A percentile compares a stretch with the other conserved stretches of the same genome.
phyloP scores from a whole-genome alignment of 2,113 vertebrate genomes.

The Solea senegalensis region DNA sequence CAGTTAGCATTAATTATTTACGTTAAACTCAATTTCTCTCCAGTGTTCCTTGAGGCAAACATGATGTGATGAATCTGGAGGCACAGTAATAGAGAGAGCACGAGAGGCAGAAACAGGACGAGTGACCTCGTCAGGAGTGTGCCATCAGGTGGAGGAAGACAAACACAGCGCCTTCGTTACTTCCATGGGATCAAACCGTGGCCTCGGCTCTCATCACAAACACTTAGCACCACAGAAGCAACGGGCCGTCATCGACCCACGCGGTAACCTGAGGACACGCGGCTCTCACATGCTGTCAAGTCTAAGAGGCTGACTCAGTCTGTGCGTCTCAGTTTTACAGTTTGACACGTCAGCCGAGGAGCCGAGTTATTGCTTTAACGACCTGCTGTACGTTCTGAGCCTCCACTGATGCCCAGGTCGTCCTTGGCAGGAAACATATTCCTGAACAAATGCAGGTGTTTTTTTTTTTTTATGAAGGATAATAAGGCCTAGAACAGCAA shows the following conservation, averaged over 20 bases:
- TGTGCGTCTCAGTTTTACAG: conserved; percentile 19
- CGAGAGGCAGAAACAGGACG: neutral
- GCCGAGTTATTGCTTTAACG: conserved; percentile 66
- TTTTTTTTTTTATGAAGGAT: conserved; percentile 10
- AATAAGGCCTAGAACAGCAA: conserved; percentile 20
- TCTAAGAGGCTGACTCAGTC: conserved; percentile 50
- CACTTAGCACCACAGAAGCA: conserved; percentile 52
- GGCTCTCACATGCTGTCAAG: conserved; percentile 48
- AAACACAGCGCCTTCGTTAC: conserved; percentile 68
- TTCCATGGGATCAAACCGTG: conserved; percentile 71
- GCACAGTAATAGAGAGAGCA: neutral
- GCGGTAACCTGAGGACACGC: conserved; percentile 54
- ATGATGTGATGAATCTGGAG: conserved; percentile 25
- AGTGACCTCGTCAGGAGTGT: conserved; percentile 68
- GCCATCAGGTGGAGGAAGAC: conserved; percentile 64
- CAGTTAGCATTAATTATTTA: too few species aligned
- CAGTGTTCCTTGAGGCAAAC: neutral
- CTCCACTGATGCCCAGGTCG: conserved; percentile 23
- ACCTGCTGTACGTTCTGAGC: conserved; percentile 42
- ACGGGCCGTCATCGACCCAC: conserved; percentile 9
- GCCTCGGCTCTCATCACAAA: conserved; percentile 67
- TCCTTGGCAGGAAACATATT: conserved; percentile 52
- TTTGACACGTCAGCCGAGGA: conserved; percentile 46
- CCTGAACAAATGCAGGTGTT: conserved; percentile 41
- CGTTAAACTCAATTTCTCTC: too few species aligned